Conservation (phyloP, 2,888 invertebrate genomes). For the Cheilosia scutellata region DNA sequence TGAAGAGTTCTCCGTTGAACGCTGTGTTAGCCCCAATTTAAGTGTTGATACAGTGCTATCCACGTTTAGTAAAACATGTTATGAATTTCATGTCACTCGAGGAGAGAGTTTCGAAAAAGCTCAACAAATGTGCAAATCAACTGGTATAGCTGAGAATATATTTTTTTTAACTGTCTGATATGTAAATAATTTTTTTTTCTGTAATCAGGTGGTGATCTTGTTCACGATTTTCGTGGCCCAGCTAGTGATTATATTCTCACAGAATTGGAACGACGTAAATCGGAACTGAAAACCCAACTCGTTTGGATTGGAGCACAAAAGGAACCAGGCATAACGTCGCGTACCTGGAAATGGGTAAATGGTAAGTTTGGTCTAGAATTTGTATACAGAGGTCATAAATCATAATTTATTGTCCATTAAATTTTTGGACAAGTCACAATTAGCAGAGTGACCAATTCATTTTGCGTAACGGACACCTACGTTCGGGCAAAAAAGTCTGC, state of each 20-base stretch:
- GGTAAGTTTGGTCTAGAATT: conserved; percentile 85
- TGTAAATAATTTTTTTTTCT: background rate
- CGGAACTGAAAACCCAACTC: conserved; percentile 92
- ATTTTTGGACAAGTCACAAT: conserved; percentile 23
- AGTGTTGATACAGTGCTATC: conserved; percentile 92
- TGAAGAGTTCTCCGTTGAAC: conserved; percentile 94
- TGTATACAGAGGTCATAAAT: conserved; percentile 40
- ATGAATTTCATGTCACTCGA: conserved; percentile 93
- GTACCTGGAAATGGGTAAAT: conserved; percentile 96
- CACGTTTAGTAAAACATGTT: conserved; percentile 94
- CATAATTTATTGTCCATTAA: conserved; percentile 38
- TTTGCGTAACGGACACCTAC: conserved; percentile 31
- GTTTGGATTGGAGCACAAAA: conserved; percentile 97
- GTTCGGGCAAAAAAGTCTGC: background rate
- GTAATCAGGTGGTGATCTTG: conserved; percentile 82
- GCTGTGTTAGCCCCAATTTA: conserved; percentile 90
- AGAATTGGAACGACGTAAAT: conserved; percentile 92
- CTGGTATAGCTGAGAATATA: conserved; percentile 84
- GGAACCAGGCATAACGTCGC: conserved; percentile 92
- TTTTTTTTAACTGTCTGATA: background rate
- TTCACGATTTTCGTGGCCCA: conserved; percentile 83
- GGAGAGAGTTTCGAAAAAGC: conserved; percentile 94
- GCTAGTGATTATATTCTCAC: conserved; percentile 86
- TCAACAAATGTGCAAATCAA: conserved; percentile 89
- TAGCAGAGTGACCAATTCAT: conserved; percentile 21